These are phyloP conservation scores for Peromyscus leucopus DNA, from an alignment of 2,113 vertebrate species.

Conservation along the genomic window DNA sequence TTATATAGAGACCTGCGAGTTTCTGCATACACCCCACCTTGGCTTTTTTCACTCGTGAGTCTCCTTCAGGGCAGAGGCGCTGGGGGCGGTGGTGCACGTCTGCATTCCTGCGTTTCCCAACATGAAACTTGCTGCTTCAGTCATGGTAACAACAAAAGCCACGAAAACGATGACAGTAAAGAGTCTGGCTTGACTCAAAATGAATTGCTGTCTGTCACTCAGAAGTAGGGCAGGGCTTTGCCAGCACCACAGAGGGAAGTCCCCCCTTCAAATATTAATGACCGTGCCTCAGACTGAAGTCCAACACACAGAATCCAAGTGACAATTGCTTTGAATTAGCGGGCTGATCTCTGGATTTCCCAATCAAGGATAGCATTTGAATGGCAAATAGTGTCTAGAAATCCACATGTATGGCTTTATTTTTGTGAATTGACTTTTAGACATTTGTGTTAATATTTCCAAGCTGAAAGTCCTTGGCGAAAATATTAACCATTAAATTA, in stretches of 20 bases:
- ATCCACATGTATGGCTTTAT: not conserved
- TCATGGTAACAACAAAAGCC: not conserved
- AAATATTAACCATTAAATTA: not conserved
- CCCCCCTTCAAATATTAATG: not conserved
- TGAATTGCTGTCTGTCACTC: not conserved
- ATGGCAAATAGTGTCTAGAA: not conserved
- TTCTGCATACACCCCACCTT: not conserved
- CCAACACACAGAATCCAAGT: not conserved
- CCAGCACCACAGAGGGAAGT: not conserved
- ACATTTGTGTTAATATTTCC: not conserved
- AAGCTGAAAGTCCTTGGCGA: not conserved
- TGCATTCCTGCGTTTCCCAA: not conserved
- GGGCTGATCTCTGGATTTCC: not conserved
- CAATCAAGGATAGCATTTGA: not conserved
- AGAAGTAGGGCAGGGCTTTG: not conserved
- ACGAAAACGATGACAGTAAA: not conserved
- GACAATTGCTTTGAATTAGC: not conserved
- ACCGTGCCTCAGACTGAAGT: not conserved
- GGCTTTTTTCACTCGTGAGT: not conserved
- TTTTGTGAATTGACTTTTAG: not conserved
- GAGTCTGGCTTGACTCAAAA: not conserved
- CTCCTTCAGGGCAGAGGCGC: not conserved
- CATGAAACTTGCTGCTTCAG: not conserved
- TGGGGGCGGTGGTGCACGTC: not conserved
- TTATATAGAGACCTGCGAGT: not conserved